Evolutionary conservation across 23 tunicate species (phyloP), one percentile per base, ranked within the genome.

Genomic region (Trididemnum clinides): DNA sequence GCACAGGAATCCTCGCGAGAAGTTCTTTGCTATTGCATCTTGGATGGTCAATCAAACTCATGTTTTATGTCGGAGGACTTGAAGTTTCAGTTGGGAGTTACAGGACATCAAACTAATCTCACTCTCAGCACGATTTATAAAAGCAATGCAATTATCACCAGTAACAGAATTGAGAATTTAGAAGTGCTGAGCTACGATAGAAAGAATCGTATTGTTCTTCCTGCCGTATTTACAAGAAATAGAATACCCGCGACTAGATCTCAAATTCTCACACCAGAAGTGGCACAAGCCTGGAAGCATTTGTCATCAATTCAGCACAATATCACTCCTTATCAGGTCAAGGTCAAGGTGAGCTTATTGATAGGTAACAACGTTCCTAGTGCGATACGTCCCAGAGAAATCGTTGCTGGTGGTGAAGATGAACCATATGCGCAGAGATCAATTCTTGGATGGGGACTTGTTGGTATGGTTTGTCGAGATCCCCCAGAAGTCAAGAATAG

Each of bases 381-480:
- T 5, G 77, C 39, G 27, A 30, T 29, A 27, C 12, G 38, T 6
- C 77, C 77, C 7, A 32, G 77, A 71, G 77, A 71, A 18, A 71
- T 71, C 4, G 6, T 71, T 15, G 37, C 77, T 31, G 77, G 77
- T 71, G 39, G n/a, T 6, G 77, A 71, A 20, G 39, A 71, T 30
- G 39, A 71, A 33, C 77, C 77, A 6, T 71, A 71, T n/a, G n/a
- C n/a, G n/a, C 77, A 71, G 77, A 28, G 21, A 6, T 71, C 77
- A 32, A 10, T 71, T 20, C 21, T 71, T 12, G 77, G 77, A 5
- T 26, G 77, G 77, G 77, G 77, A 26, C 27, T 71, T 32, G 77
- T 71, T 27, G 39, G 77, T 27, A 18, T 29, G 10, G 77, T n/a
- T n/a, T n/a, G n/a, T n/a, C n/a, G n/a, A n/a, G n/a, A n/a, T n/a